A percentile compares a stretch with the other conserved stretches of the same genome.
These are phyloP conservation scores for Isaurus tuberculatus DNA, from an alignment of 92 coral and sea anemone genomes.

Conservation along the genomic window DNA sequence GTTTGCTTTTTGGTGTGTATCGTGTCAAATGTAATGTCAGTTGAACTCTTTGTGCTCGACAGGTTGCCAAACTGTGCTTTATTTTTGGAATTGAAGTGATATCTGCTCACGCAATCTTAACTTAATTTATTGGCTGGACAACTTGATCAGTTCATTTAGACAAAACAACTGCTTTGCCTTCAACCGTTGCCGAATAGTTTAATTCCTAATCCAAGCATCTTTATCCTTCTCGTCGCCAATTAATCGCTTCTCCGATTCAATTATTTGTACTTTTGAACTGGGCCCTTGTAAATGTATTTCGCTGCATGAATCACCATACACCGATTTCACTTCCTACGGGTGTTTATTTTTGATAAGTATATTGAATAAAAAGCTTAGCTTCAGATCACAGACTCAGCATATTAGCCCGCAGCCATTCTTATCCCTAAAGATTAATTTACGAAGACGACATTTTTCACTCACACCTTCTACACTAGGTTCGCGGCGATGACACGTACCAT, in stretches of 20 bases:
- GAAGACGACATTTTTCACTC: background rate
- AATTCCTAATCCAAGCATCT: background rate
- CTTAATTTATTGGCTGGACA: conserved; percentile 33
- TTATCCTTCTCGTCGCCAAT: conserved; percentile 11
- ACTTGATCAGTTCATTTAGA: conserved; percentile 18
- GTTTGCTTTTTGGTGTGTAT: conserved; percentile 42
- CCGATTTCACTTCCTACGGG: background rate
- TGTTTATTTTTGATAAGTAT: conserved; percentile 25
- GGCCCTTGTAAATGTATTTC: conserved; percentile 1
- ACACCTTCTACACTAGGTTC: background rate
- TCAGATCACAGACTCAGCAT: conserved; percentile 15
- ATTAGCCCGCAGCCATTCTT: conserved; percentile 15
- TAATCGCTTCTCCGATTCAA: background rate
- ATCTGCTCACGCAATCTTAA: conserved; percentile 51
- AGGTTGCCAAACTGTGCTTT: conserved; percentile 40
- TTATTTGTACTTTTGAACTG: conserved; percentile 12
- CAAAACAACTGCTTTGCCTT: conserved; percentile 25
- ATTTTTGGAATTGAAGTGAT: conserved; percentile 48
- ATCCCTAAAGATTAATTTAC: conserved; percentile 1
- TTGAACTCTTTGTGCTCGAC: conserved; percentile 38
- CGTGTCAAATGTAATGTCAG: conserved; percentile 51
- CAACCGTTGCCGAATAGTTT: background rate
- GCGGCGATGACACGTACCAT: background rate
- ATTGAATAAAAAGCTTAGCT: conserved; percentile 3
- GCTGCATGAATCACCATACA: background rate